These are phyloP conservation scores for Ophthalmolycus amberensis DNA, from an alignment of 2,113 vertebrate species.

Conservation along the genomic window DNA sequence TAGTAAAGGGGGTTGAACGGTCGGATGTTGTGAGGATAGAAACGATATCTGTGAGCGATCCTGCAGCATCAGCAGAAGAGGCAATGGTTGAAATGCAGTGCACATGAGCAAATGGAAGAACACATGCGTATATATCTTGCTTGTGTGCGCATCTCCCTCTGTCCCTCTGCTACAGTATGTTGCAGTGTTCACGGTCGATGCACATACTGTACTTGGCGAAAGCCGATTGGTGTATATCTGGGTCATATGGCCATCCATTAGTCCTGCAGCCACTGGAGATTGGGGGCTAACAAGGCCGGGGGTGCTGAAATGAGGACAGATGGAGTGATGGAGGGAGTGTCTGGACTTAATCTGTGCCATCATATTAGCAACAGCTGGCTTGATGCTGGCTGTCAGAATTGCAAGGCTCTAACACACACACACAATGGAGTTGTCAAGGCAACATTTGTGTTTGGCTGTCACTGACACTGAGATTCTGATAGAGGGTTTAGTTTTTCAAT, in stretches of 20 bases:
- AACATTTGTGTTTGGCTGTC: not conserved
- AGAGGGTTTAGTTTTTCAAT: not conserved
- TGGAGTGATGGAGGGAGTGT: conserved; percentile 47
- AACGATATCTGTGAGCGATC: not conserved
- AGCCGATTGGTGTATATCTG: conserved; percentile 66
- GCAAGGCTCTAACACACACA: conserved; percentile 1
- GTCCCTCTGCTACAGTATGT: not conserved
- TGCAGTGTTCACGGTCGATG: conserved; percentile 4
- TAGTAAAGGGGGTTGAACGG: not conserved
- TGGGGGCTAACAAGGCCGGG: conserved; percentile 52
- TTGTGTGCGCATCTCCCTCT: not conserved
- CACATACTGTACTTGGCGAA: conserved; percentile 11
- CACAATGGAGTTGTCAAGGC: not conserved
- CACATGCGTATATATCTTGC: not conserved
- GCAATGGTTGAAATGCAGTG: not conserved
- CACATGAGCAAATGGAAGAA: not conserved
- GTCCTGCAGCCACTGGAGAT: conserved; percentile 30
- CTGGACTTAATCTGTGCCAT: conserved; percentile 67
- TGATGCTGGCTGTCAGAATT: conserved; percentile 30
- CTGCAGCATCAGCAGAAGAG: not conserved
- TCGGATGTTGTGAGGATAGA: not conserved
- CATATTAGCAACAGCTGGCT: conserved; percentile 68
- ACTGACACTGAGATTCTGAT: not conserved
- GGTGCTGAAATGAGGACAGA: conserved; percentile 39
- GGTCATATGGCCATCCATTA: conserved; percentile 68